phyloP scores from a whole-genome alignment of 2,888 invertebrate genomes.

The Drosophila barbarae region DNA sequence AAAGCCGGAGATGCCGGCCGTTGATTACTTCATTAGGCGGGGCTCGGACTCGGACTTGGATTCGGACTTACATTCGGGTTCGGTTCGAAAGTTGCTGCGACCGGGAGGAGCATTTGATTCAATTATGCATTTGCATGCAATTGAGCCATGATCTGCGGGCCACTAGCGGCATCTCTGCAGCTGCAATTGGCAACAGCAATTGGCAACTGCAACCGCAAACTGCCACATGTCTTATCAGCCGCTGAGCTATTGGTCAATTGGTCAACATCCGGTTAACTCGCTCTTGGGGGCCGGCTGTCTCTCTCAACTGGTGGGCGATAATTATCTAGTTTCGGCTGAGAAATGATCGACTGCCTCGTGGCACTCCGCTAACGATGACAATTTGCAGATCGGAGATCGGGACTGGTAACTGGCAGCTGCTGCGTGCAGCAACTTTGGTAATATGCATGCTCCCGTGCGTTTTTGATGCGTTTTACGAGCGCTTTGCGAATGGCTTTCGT shows the following conservation, averaged over 20 bases:
- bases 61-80: conserved; percentile 1
- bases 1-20: conserved; percentile 63
- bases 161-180: conserved; percentile 27
- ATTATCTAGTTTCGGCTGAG: conserved; percentile 59
- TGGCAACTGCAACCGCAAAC: conserved; percentile 18
- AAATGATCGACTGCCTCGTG: conserved; percentile 62
- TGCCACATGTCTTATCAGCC: conserved; percentile 51
- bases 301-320: conserved; percentile 64
- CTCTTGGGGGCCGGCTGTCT: conserved; percentile 31
- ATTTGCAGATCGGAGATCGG: conserved; percentile 50
- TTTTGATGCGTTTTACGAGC: conserved; percentile 40
- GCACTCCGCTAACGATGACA: conserved; percentile 63
- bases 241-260: conserved; percentile 61
- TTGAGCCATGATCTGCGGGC: conserved; percentile 64
- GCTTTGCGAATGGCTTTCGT: conserved; percentile 19
- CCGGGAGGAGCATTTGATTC: conserved; percentile 58
- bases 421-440: conserved; percentile 28
- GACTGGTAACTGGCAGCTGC: conserved; percentile 47
- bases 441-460: conserved; percentile 34
- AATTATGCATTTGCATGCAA: conserved; percentile 74
- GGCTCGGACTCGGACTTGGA: conserved; percentile 19
- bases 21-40: conserved; percentile 70
- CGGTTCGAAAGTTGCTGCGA: conserved; percentile 24
- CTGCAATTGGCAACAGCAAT: conserved; percentile 15
- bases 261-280: conserved; percentile 42